Percentiles rank a stretch among this genome's conserved stretches.
Evolutionary conservation across 2,797 vertebrate genomes (phyloP).

Genomic region (Periophthalmus magnuspinnatus): DNA sequence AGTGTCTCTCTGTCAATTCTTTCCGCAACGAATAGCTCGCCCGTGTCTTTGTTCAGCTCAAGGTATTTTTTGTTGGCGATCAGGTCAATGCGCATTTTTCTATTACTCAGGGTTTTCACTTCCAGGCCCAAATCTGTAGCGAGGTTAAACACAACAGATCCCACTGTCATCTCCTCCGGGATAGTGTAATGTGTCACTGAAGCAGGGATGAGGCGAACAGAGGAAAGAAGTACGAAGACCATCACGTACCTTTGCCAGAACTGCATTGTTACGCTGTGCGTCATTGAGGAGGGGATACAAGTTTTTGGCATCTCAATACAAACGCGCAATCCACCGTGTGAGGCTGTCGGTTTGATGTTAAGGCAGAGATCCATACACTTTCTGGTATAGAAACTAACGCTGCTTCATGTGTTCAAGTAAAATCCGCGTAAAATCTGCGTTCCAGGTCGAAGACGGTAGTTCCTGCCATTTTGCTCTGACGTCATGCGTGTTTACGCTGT

Average conservation of each 20-base stretch:
- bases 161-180: slow-evolving; percentile 74
- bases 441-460: slow-evolving; percentile 20
- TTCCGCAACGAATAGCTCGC: slow-evolving; percentile 61
- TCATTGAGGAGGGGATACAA: background rate
- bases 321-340: background rate
- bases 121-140: slow-evolving; percentile 71
- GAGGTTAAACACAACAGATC: slow-evolving; percentile 74
- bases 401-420: no score
- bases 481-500: background rate
- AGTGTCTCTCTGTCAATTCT: slow-evolving; percentile 66
- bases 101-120: slow-evolving; percentile 43
- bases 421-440: background rate
- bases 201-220: background rate
- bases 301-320: background rate
- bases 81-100: slow-evolving; percentile 65
- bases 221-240: slow-evolving; percentile 1
- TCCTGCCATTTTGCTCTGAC: slow-evolving; percentile 23
- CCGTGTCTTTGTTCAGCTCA: slow-evolving; percentile 64
- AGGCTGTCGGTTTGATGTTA: background rate
- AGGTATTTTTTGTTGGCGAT: slow-evolving; percentile 67
- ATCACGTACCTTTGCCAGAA: slow-evolving; percentile 8
- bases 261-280: background rate
- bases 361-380: background rate
- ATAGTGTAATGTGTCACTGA: slow-evolving; percentile 69
- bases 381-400: background rate